Conservation (phyloP, 2,113 vertebrate species). For the Mesitornis unicolor region DNA sequence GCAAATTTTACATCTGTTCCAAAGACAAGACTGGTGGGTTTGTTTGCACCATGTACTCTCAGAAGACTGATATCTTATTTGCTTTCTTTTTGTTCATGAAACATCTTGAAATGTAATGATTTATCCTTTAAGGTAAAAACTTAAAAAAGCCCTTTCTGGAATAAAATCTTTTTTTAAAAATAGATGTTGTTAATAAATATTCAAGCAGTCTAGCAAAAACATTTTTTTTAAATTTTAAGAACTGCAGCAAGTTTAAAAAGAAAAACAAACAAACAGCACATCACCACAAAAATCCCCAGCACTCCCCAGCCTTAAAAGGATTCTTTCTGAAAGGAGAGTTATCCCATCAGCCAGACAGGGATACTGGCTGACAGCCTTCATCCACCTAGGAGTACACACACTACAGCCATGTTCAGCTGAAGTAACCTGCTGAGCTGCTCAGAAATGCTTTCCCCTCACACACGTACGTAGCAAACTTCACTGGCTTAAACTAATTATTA, state of each 20-base stretch:
- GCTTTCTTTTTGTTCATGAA: not conserved
- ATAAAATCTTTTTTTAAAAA: not conserved
- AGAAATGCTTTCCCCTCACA: not conserved
- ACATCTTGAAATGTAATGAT: not conserved
- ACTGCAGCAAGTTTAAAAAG: not conserved
- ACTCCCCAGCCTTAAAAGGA: not conserved
- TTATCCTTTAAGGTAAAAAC: not conserved
- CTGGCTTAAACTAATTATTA: not conserved
- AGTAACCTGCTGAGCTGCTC: not conserved
- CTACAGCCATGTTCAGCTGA: accelerated
- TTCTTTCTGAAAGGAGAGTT: not conserved
- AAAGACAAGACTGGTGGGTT: not conserved
- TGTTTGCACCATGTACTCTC: not conserved
- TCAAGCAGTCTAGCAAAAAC: not conserved
- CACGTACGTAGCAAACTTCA: accelerated
- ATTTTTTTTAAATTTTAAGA: too few species aligned
- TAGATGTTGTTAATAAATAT: not conserved
- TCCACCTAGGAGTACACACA: not conserved
- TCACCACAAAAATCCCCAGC: not conserved
- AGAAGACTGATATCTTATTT: not conserved
- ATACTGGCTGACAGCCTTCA: not conserved
- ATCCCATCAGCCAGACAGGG: not conserved
- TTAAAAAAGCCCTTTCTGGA: not conserved
- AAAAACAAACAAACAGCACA: not conserved
- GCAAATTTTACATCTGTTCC: not conserved